Evolutionary conservation across 1,140 invertebrate genomes (phyloP).

Genomic region (Neuroterus valhalla): DNA sequence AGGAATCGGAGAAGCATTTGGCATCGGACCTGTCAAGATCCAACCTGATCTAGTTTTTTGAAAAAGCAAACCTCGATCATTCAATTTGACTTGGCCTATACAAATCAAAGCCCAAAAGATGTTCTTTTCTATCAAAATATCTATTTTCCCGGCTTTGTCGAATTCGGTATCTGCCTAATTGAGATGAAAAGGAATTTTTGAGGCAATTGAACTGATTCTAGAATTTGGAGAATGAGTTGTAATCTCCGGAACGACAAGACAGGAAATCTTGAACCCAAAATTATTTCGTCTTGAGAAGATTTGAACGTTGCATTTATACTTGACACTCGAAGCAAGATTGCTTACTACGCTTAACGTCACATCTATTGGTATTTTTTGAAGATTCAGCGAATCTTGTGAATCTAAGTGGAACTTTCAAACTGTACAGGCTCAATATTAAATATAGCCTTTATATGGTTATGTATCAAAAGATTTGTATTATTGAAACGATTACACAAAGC

Average conservation of each 20-base stretch:
- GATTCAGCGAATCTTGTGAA: constrained; percentile 15
- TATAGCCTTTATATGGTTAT: too few species aligned
- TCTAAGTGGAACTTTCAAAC: too few species aligned
- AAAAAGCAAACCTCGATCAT: constrained; percentile 14
- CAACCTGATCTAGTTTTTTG: constrained; percentile 36
- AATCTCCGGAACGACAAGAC: constrained; percentile 9
- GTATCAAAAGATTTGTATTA: too few species aligned
- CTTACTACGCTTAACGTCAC: not conserved
- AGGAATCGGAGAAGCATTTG: not conserved
- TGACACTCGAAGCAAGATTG: constrained; percentile 15
- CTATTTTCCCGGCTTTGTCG: too few species aligned
- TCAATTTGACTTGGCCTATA: constrained; percentile 3
- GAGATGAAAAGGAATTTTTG: not conserved
- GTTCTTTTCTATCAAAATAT: not conserved
- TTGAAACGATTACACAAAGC: too few species aligned
- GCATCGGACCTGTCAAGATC: constrained; percentile 10
- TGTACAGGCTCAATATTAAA: too few species aligned
- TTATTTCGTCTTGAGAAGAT: too few species aligned
- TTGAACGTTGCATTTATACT: too few species aligned
- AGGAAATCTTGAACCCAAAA: too few species aligned
- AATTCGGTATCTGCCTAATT: not conserved
- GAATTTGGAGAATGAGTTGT: not conserved
- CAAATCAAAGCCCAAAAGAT: constrained; percentile 5
- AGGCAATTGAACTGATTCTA: not conserved
- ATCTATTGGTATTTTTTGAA: too few species aligned